Evolutionary conservation across 2,797 vertebrate genomes (phyloP).

Genomic region (Alcedo quadribrachys): DNA sequence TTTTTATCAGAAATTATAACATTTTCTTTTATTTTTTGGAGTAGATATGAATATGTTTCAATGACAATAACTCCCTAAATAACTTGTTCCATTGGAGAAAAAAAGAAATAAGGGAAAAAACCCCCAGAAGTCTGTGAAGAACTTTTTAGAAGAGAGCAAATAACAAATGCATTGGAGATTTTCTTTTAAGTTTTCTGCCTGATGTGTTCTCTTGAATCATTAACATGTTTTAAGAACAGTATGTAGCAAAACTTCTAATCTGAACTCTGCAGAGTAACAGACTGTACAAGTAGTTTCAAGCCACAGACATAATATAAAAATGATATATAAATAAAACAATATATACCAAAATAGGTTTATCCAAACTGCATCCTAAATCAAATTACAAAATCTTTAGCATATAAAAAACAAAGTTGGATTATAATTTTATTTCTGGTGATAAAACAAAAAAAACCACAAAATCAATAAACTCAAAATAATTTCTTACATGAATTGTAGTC

Average conservation of each 20-base stretch:
- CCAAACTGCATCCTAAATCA: not conserved
- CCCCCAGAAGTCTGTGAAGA: not conserved
- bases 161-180: not conserved
- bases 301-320: not conserved
- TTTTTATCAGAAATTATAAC: not conserved
- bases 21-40: not conserved
- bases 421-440: constrained; percentile 10
- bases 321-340: not conserved
- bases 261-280: not conserved
- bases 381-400: not conserved
- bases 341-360: not conserved
- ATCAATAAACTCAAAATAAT: not conserved
- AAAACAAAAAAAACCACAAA: not conserved
- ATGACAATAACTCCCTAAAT: not conserved
- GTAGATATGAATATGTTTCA: not conserved
- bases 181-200: not conserved
- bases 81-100: not conserved
- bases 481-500: not conserved
- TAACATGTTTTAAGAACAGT: constrained; percentile 1
- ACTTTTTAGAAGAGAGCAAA: not conserved
- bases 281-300: not conserved
- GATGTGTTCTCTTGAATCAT: not conserved
- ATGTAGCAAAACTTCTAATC: not conserved
- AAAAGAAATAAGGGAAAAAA: not conserved
- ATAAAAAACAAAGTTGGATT: not conserved